Evolutionary conservation across 2,888 invertebrate genomes (phyloP).

Genomic region (Corythucha ciliata): DNA sequence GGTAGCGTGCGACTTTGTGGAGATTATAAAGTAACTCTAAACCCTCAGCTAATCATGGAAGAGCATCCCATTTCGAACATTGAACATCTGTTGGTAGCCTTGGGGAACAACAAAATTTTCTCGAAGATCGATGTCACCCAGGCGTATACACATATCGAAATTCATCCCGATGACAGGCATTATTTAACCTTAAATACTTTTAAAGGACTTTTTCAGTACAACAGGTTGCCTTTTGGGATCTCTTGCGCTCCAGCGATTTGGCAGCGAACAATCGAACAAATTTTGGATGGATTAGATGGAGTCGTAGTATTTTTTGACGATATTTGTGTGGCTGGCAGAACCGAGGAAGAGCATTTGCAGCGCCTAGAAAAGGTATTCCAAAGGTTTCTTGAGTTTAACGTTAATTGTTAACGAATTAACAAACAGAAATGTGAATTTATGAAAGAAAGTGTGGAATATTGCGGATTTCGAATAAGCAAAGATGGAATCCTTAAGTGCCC

Average conservation of each 20-base stretch:
- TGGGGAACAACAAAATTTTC: neutral
- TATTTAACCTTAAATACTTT: slow-evolving; percentile 3
- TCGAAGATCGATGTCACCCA: neutral
- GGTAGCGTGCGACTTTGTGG: neutral
- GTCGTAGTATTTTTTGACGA: neutral
- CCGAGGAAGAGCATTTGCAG: neutral
- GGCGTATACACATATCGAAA: slow-evolving; percentile 3
- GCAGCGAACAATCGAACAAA: slow-evolving; percentile 2
- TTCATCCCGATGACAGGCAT: slow-evolving; percentile 1
- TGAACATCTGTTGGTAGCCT: neutral
- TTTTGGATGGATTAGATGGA: neutral
- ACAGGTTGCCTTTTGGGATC: slow-evolving; percentile 6
- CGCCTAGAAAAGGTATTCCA: slow-evolving; percentile 3
- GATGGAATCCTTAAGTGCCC: slow-evolving; percentile 19
- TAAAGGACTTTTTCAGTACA: neutral
- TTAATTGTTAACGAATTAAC: slow-evolving; percentile 2
- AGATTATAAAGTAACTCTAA: slow-evolving; percentile 1
- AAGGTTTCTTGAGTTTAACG: neutral
- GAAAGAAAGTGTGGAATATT: slow-evolving; percentile 17
- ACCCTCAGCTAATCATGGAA: neutral
- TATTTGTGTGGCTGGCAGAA: neutral
- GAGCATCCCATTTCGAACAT: neutral
- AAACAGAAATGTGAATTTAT: slow-evolving; percentile 3
- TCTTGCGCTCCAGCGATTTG: neutral
- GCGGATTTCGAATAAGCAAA: slow-evolving; percentile 20